A percentile compares a stretch with the other conserved stretches of the same genome.
Conservation (phyloP, 1,140 invertebrate genomes). For the Drosophila pachea region DNA sequence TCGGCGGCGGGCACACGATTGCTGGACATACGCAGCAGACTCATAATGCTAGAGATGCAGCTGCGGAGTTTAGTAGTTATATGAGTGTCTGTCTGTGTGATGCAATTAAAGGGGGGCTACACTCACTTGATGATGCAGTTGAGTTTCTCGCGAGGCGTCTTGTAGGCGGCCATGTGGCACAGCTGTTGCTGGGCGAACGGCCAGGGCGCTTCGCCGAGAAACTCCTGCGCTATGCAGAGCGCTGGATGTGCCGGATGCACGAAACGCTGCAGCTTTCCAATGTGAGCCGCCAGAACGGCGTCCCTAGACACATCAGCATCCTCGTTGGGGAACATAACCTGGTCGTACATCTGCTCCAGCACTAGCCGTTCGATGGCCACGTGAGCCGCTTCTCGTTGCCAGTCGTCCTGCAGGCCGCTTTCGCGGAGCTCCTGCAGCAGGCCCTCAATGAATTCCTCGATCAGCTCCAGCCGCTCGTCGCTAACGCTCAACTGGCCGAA, state of each 20-base stretch:
- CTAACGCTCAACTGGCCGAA: slow-evolving; percentile 87
- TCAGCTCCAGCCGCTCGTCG: slow-evolving; percentile 90
- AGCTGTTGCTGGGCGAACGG: slow-evolving; percentile 97
- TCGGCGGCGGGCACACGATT: slow-evolving; percentile 94
- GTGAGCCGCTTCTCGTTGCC: slow-evolving; percentile 85
- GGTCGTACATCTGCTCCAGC: slow-evolving; percentile 93
- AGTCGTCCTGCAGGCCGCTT: slow-evolving; percentile 81
- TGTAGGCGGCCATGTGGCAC: slow-evolving; percentile 94
- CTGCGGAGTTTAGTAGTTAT: slow-evolving; percentile 79
- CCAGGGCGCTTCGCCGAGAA: slow-evolving; percentile 96
- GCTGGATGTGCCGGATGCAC: slow-evolving; percentile 92
- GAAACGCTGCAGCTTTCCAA: slow-evolving; percentile 88
- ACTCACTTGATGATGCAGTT: slow-evolving; percentile 81
- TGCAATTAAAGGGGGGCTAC: neutral
- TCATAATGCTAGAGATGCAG: slow-evolving; percentile 95
- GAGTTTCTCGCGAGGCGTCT: slow-evolving; percentile 97
- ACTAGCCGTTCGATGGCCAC: slow-evolving; percentile 89
- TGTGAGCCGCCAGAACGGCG: slow-evolving; percentile 93
- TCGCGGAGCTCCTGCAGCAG: slow-evolving; percentile 71
- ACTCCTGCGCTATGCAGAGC: slow-evolving; percentile 89
- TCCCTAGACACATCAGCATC: slow-evolving; percentile 96
- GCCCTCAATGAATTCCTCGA: slow-evolving; percentile 83
- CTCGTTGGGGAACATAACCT: slow-evolving; percentile 97
- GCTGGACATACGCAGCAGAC: slow-evolving; percentile 90
- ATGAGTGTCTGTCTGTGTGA: neutral